These are phyloP conservation scores for Hylaeus volcanicus DNA, from an alignment of 1,140 invertebrate species.

Conservation along the genomic window DNA sequence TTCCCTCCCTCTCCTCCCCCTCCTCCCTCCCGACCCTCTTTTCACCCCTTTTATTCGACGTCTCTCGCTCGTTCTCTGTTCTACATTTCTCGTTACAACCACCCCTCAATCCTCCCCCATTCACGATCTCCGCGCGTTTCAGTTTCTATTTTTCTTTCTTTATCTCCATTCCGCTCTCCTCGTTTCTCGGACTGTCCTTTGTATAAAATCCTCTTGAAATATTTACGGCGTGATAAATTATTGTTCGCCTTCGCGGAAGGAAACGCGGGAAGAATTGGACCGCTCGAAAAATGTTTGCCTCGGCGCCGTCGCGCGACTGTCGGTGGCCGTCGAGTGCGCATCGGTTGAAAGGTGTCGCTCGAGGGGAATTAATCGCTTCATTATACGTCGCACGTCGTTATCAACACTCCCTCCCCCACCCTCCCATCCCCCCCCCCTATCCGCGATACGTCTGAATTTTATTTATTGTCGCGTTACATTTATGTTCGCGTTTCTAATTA, in stretches of 20 bases:
- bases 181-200: constrained; percentile 16
- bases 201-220: constrained; percentile 54
- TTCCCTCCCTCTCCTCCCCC: neutral
- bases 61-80: constrained; percentile 9
- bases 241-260: constrained; percentile 40
- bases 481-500: no score
- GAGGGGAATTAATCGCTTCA: constrained; percentile 26
- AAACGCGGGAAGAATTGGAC: constrained; percentile 50
- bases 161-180: constrained; percentile 24
- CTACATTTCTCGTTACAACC: neutral
- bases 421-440: no score
- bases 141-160: constrained; percentile 34
- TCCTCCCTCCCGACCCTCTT: neutral
- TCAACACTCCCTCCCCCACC: no score
- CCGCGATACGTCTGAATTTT: no score
- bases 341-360: neutral
- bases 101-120: neutral
- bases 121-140: constrained; percentile 6
- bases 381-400: constrained; percentile 2
- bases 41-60: constrained; percentile 8
- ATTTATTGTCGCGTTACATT: no score
- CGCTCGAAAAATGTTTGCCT: constrained; percentile 41
- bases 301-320: neutral
- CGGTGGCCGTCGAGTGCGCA: no score
- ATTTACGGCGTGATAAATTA: constrained; percentile 65